Percentiles rank a stretch among this genome's conserved stretches.
These are phyloP conservation scores for Corydoras sp. DNA, from an alignment of 2,113 vertebrate species.

Conservation along the genomic window DNA sequence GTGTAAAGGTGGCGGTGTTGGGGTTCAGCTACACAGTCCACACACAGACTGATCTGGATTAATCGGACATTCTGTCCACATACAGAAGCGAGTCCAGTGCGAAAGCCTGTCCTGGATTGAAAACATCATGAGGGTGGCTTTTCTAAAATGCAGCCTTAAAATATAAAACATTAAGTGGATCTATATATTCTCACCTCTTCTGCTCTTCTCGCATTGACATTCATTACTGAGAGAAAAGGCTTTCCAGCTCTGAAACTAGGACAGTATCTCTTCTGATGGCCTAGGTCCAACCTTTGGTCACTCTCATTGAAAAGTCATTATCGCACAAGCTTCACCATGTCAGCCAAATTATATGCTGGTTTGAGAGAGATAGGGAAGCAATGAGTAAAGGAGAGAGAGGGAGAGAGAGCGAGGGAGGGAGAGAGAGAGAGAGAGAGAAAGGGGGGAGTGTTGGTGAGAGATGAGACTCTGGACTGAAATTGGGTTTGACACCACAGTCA, in stretches of 20 bases:
- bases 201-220: constrained; percentile 1
- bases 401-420: neutral
- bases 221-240: neutral
- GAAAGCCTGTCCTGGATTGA: too few species aligned
- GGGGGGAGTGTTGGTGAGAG: constrained; percentile 8
- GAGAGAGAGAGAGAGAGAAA: constrained; percentile 3
- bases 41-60: too few species aligned
- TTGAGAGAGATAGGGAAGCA: neutral
- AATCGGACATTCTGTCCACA: too few species aligned
- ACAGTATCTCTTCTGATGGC: constrained; percentile 5
- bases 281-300: constrained; percentile 16
- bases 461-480: constrained; percentile 30
- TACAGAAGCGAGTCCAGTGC: too few species aligned
- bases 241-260: constrained; percentile 12
- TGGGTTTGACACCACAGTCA: constrained; percentile 29
- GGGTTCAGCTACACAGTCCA: too few species aligned
- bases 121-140: too few species aligned
- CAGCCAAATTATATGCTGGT: constrained; percentile 28
- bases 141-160: too few species aligned
- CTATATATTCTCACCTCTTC: neutral
- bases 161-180: too few species aligned
- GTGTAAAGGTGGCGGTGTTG: too few species aligned
- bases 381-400: constrained; percentile 2
- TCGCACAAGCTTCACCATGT: constrained; percentile 1
- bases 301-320: constrained; percentile 18